A percentile compares a stretch with the other conserved stretches of the same genome.
Conservation (phyloP, 2,888 invertebrate genomes). For the Nomada fucata region DNA sequence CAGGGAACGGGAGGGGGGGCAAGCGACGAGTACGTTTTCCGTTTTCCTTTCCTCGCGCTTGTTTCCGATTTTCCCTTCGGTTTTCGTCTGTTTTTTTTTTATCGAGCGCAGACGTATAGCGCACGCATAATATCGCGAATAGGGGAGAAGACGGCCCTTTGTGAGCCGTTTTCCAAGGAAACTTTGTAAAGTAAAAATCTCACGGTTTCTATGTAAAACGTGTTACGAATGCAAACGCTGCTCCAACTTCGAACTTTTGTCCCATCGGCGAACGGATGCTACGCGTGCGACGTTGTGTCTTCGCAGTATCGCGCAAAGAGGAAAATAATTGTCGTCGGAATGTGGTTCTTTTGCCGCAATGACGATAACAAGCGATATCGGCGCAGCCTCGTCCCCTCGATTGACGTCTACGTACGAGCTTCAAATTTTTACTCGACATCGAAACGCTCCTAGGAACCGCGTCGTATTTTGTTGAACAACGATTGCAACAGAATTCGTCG, state of each 20-base stretch:
- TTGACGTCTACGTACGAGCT: too few relatives aligned
- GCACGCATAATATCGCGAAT: constrained; percentile 20
- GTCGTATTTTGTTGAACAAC: too few relatives aligned
- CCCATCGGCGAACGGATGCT: background rate
- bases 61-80: background rate
- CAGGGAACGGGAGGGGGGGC: background rate
- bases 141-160: constrained; percentile 23
- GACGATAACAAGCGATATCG: too few relatives aligned
- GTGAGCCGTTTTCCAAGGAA: background rate
- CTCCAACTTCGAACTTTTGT: background rate
- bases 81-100: background rate
- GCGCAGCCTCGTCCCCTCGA: too few relatives aligned
- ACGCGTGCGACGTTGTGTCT: background rate
- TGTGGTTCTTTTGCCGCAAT: background rate
- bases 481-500: too few relatives aligned
- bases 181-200: constrained; percentile 36
- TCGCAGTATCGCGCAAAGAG: background rate
- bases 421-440: too few relatives aligned
- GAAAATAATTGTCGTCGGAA: background rate
- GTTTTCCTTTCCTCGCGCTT: background rate
- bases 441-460: too few relatives aligned
- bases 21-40: constrained; percentile 4
- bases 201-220: background rate
- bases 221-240: constrained; percentile 8
- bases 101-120: background rate